Evolutionary conservation across 2,113 vertebrate species (phyloP), one percentile per base, ranked within the genome.

Genomic region (Microtus richardsoni): DNA sequence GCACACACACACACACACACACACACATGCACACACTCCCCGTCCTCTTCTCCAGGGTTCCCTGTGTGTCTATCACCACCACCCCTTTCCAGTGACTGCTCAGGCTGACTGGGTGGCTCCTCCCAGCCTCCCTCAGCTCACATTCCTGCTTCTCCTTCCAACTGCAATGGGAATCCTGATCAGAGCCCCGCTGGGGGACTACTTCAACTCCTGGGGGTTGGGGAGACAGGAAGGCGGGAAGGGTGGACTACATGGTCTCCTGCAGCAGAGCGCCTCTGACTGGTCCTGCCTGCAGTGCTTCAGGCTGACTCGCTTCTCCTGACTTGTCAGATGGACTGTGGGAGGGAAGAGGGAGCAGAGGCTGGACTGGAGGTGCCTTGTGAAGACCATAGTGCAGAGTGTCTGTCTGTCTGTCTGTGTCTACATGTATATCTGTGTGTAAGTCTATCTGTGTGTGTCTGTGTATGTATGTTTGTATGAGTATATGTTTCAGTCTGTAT

Each of bases 241-340:
- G 36, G 14, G n/a, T 47, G 36, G 62, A 2, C 28, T 30, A 3
- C 0, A 24, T 30, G 39, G 33, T 66, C 79, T 41, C n/a, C 58
- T 0, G 3, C n/a, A 58, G 83, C 66, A 62, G 52, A 39, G 16
- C 24, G 3, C 47, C 70, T 49, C 12, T 0, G 6, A 9, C 8
- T n/a, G 14, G 3, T 30, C 30, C 11, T 68, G 9, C 28, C 89
- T 77, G 13, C 3, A 0, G 52, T n/a, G 74, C 5, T 13, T 7
- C 2, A n/a, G 64, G 47, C 47, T 54, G 12, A 52, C 54, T 47
- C 24, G 89, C 24, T 7, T 21, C 28, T 4, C 19, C 14, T 30
- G 9, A 5, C 16, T 4, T 64, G 30, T n/a, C n/a, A 21, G 60
- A 11, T 1, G 21, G 33, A 16, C 26, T 60, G 22, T 0, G 3